These are phyloP conservation scores for Rynchops niger DNA, from an alignment of 2,113 vertebrate species.

Conservation along the genomic window DNA sequence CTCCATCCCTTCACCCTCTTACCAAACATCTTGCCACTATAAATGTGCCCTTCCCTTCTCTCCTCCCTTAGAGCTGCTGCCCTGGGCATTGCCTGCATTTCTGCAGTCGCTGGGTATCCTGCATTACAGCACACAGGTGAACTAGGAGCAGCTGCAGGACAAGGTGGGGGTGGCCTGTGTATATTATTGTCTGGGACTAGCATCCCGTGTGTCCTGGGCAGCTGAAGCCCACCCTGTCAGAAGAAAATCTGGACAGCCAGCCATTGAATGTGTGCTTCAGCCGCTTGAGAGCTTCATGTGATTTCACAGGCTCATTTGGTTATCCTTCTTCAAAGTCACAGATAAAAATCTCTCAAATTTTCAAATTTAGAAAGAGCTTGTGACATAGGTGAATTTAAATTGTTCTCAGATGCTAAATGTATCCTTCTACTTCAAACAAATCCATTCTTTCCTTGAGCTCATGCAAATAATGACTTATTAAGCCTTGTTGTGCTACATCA, in stretches of 20 bases:
- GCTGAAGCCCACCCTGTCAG: not conserved
- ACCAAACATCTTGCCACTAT: not conserved
- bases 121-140: not conserved
- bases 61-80: not conserved
- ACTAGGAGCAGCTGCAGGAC: not conserved
- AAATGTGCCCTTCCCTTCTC: not conserved
- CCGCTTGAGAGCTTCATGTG: not conserved
- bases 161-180: not conserved
- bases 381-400: constrained; percentile 20
- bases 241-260: not conserved
- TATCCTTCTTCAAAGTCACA: not conserved
- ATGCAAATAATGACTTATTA: constrained; percentile 13
- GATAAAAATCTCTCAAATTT: not conserved
- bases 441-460: not conserved
- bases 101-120: not conserved
- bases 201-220: not conserved
- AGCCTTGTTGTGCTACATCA: not conserved
- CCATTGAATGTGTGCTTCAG: not conserved
- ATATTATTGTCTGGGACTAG: not conserved
- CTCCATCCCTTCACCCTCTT: not conserved
- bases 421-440: constrained; percentile 9
- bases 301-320: not conserved
- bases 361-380: not conserved
- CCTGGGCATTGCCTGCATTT: not conserved
- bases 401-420: not conserved